Evolutionary conservation across 2,888 invertebrate genomes (phyloP).

Genomic region (Diabrotica balteata): DNA sequence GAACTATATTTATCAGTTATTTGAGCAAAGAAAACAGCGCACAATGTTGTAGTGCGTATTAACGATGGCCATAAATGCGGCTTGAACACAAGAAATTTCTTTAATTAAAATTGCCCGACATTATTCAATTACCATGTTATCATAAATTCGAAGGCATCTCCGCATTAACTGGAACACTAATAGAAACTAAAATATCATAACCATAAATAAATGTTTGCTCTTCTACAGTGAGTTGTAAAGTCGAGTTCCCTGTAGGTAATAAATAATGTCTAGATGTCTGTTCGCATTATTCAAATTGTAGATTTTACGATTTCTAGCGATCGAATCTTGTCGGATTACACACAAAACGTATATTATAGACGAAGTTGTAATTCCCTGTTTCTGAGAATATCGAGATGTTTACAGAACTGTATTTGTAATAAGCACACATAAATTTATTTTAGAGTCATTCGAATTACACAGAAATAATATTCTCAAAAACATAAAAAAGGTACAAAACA

Average conservation of each 20-base stretch:
- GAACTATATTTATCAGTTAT: conserved; percentile 24
- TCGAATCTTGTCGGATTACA: conserved; percentile 12
- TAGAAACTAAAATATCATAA: conserved; percentile 29
- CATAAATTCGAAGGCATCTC: conserved; percentile 44
- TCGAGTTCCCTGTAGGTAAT: conserved; percentile 1
- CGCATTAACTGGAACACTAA: conserved; percentile 35
- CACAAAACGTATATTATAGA: not conserved
- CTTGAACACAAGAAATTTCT: conserved; percentile 34
- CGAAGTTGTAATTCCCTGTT: too few relatives aligned
- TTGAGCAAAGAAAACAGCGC: conserved; percentile 26
- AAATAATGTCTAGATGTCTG: conserved; percentile 16
- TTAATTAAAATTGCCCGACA: conserved; percentile 46
- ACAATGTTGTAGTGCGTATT: conserved; percentile 37
- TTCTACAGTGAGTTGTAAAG: conserved; percentile 21
- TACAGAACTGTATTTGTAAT: too few relatives aligned
- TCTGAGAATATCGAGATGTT: too few relatives aligned
- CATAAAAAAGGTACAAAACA: too few relatives aligned
- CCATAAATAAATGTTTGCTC: conserved; percentile 26
- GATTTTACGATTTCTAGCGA: conserved; percentile 14
- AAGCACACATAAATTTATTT: too few relatives aligned
- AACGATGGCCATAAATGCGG: conserved; percentile 39
- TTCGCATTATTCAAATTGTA: conserved; percentile 16
- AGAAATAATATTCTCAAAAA: too few relatives aligned
- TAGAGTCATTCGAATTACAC: too few relatives aligned
- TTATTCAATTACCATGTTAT: conserved; percentile 47